phyloP scores from a whole-genome alignment of 1,140 invertebrate genomes.

The Drosophila asahinai region DNA sequence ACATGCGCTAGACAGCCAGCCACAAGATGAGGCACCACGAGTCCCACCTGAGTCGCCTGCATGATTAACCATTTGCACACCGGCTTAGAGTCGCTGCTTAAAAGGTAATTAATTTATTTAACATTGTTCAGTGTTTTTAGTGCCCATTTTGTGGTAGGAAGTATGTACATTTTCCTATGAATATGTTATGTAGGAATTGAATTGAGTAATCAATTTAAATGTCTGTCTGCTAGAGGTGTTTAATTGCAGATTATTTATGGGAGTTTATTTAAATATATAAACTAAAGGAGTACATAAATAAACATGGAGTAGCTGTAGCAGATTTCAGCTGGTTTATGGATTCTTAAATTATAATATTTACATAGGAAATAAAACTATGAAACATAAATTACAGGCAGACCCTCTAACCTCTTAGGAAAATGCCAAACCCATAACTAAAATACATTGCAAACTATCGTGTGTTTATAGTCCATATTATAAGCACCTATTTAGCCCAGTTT shows the following conservation, averaged over 20 bases:
- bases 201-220: conserved; percentile 9
- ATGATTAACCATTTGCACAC: conserved; percentile 69
- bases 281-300: not conserved
- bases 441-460: not conserved
- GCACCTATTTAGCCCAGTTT: not conserved
- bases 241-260: not conserved
- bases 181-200: not conserved
- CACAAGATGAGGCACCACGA: conserved; percentile 13
- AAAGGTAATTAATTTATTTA: conserved; percentile 70
- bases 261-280: not conserved
- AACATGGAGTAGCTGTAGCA: not conserved
- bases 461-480: not conserved
- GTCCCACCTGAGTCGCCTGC: conserved; percentile 43
- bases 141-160: conserved; percentile 21
- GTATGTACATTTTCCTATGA: conserved; percentile 5
- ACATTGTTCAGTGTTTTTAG: conserved; percentile 5
- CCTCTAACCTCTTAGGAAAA: no score
- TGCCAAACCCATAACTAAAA: not conserved
- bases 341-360: not conserved
- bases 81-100: conserved; percentile 53
- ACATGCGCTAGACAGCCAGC: conserved; percentile 30
- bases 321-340: no score
- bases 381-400: not conserved
- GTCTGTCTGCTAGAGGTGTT: not conserved
- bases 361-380: not conserved